A percentile compares a stretch with the other conserved stretches of the same genome.
phyloP scores from a whole-genome alignment of 2,797 vertebrate genomes.

The Muraenolepis orangiensis region DNA sequence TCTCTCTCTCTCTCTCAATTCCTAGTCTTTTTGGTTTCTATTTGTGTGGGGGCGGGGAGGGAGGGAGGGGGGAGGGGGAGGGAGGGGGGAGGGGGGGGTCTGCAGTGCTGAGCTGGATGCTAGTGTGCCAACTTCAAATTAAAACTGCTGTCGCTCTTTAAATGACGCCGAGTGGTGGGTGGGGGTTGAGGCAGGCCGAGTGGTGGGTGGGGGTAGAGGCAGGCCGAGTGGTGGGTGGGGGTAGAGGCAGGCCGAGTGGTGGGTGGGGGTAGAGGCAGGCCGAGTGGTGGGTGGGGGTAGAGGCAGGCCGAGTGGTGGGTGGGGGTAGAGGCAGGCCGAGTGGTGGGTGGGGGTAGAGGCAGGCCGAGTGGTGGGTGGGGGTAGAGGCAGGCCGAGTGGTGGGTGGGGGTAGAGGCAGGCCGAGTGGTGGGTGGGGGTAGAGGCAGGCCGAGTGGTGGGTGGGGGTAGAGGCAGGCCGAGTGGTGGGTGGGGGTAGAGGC shows the following conservation, averaged over 20 bases:
- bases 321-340: too few species aligned
- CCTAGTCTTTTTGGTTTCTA: not conserved
- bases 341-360: too few species aligned
- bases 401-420: too few species aligned
- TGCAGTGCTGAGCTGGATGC: not conserved
- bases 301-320: not conserved
- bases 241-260: too few species aligned
- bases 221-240: not conserved
- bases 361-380: not conserved
- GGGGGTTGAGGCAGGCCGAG: too few species aligned
- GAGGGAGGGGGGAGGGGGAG: too few species aligned
- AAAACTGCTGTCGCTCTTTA: constrained; percentile 6
- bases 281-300: not conserved
- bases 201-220: not conserved
- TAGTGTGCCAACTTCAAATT: constrained; percentile 1
- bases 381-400: not conserved
- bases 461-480: not conserved
- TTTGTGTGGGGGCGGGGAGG: not conserved
- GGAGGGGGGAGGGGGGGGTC: too few species aligned
- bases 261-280: too few species aligned
- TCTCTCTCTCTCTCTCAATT: too few species aligned
- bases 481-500: not conserved
- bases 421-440: too few species aligned
- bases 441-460: too few species aligned
- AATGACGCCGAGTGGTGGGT: not conserved